Evolutionary conservation across 2,113 vertebrate genomes (phyloP).

Genomic region (Stomatorhinus ivindoensis): DNA sequence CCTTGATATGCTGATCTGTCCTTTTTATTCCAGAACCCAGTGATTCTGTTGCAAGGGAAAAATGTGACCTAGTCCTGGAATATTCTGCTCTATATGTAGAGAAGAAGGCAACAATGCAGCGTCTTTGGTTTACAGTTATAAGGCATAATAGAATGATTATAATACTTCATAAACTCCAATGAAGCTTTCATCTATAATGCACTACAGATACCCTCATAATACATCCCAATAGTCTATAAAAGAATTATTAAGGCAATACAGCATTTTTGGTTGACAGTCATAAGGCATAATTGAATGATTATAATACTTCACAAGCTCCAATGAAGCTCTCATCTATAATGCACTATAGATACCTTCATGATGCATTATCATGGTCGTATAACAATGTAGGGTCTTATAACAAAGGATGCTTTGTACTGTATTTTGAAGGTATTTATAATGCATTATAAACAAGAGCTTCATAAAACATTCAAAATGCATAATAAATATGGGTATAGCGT

Average conservation of each 20-base stretch:
- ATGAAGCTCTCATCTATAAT: neutral
- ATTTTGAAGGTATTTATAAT: neutral
- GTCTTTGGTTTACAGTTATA: neutral
- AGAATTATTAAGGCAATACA: no score
- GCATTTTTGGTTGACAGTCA: no score
- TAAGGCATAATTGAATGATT: neutral
- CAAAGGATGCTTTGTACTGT: neutral
- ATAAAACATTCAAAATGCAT: neutral
- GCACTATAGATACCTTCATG: neutral
- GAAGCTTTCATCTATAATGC: no score
- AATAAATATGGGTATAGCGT: neutral
- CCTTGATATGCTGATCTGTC: slow-evolving; percentile 41
- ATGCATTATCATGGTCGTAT: neutral
- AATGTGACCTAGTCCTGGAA: slow-evolving; percentile 10
- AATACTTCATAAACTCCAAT: neutral
- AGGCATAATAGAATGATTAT: neutral
- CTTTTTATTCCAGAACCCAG: slow-evolving; percentile 19
- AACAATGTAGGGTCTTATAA: neutral
- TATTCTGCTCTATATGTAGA: neutral
- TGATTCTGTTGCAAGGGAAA: slow-evolving; percentile 27
- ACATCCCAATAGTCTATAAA: no score
- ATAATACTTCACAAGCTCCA: neutral
- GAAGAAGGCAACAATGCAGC: no score
- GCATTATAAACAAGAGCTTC: neutral
- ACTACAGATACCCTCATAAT: no score